These are phyloP conservation scores for Cercocebus atys DNA, from an alignment of 2,113 vertebrate species.

Conservation along the genomic window DNA sequence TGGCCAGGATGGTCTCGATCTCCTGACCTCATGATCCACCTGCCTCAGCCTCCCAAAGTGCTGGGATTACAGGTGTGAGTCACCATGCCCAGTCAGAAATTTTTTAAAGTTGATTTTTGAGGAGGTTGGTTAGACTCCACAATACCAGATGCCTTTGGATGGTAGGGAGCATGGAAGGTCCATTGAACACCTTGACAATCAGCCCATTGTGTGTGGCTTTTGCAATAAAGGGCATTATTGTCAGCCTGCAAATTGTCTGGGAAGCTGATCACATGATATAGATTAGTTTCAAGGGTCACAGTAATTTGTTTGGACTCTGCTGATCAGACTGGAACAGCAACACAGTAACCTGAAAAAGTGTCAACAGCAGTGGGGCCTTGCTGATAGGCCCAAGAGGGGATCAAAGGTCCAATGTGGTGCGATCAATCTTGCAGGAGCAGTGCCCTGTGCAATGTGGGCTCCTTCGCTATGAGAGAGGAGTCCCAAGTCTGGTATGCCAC, in stretches of 20 bases:
- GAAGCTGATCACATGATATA: slow-evolving; percentile 32
- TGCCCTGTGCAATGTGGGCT: neutral
- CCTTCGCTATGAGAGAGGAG: neutral
- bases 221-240: slow-evolving; percentile 50
- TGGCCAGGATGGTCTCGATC: too few relatives aligned
- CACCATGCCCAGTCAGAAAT: neutral
- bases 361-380: neutral
- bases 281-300: slow-evolving; percentile 39
- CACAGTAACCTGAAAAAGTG: slow-evolving; percentile 25
- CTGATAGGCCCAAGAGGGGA: neutral
- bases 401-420: neutral
- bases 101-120: slow-evolving; percentile 47
- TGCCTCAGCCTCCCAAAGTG: too few relatives aligned
- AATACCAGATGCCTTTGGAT: slow-evolving; percentile 26
- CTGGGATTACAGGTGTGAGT: too few relatives aligned
- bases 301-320: slow-evolving; percentile 47
- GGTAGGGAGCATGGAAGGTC: slow-evolving; percentile 9
- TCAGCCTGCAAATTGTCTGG: slow-evolving; percentile 27
- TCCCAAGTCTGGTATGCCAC: neutral
- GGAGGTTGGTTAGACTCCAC: slow-evolving; percentile 21
- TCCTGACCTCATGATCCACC: too few relatives aligned
- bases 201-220: slow-evolving; percentile 50
- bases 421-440: neutral
- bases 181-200: slow-evolving; percentile 52
- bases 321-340: slow-evolving; percentile 41